phyloP scores from a whole-genome alignment of 2,797 vertebrate species.

The Echiichthys vipera region DNA sequence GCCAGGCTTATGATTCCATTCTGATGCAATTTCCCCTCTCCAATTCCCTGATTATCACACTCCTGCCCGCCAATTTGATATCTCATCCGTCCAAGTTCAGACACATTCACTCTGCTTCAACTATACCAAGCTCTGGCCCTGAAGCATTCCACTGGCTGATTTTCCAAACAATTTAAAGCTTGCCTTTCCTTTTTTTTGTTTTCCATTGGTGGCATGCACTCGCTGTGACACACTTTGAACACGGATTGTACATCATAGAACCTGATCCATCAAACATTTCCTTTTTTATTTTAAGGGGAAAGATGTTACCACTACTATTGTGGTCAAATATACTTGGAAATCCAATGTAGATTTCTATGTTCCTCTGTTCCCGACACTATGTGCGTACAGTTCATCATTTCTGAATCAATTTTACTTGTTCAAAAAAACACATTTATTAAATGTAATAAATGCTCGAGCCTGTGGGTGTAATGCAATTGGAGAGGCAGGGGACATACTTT shows the following conservation, averaged over 20 bases:
- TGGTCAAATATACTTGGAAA: background rate
- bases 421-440: background rate
- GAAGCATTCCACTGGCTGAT: conserved; percentile 29
- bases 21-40: conserved; percentile 82
- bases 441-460: background rate
- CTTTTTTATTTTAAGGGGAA: background rate
- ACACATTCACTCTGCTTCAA: conserved; percentile 66
- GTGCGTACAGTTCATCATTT: background rate
- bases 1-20: conserved; percentile 81
- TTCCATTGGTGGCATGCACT: background rate
- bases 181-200: no score
- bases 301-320: background rate
- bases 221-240: conserved; percentile 15
- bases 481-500: background rate
- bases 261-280: background rate
- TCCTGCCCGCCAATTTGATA: conserved; percentile 69
- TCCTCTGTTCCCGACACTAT: background rate
- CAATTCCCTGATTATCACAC: conserved; percentile 80
- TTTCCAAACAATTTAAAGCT: conserved; percentile 46
- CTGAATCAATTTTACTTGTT: background rate
- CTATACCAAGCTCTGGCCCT: conserved; percentile 47
- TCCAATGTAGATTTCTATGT: background rate
- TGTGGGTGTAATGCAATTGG: background rate
- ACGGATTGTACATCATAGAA: conserved; percentile 9
- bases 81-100: conserved; percentile 71